These are phyloP conservation scores for Microplitis deprimator DNA, from an alignment of 2,888 invertebrate species.

Conservation along the genomic window DNA sequence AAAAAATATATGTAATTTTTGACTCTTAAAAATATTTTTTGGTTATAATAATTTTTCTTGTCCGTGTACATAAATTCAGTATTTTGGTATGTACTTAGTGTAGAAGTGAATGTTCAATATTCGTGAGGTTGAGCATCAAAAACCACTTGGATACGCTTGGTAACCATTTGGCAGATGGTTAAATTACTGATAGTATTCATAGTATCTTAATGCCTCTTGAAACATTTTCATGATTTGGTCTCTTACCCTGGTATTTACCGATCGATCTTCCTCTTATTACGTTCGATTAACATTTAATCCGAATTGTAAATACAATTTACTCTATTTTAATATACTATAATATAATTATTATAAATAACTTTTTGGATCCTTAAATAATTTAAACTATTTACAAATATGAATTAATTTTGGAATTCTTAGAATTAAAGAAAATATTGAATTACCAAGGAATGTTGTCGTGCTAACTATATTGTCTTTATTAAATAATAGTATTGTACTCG, in stretches of 20 bases:
- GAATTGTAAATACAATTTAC: neutral
- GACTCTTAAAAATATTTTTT: too few species aligned
- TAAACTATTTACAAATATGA: too few species aligned
- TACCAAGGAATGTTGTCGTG: too few species aligned
- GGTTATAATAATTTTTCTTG: too few species aligned
- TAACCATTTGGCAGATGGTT: conserved; percentile 8
- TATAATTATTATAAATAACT: too few species aligned
- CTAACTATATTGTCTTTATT: too few species aligned
- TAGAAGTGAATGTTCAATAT: neutral
- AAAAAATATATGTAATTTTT: too few species aligned
- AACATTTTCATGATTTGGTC: neutral
- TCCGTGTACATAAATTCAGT: neutral
- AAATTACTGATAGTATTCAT: conserved; percentile 5
- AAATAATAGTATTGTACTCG: too few species aligned
- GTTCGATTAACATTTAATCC: neutral
- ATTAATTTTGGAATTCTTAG: too few species aligned
- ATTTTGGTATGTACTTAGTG: neutral
- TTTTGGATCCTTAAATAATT: too few species aligned
- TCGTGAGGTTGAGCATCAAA: neutral
- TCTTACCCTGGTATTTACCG: neutral
- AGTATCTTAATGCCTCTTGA: conserved; percentile 7
- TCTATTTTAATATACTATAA: neutral
- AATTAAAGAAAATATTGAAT: too few species aligned
- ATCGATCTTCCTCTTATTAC: neutral
- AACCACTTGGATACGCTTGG: conserved; percentile 7